Conservation (phyloP, 2,888 invertebrate genomes). For the Xestia rhomboidea region DNA sequence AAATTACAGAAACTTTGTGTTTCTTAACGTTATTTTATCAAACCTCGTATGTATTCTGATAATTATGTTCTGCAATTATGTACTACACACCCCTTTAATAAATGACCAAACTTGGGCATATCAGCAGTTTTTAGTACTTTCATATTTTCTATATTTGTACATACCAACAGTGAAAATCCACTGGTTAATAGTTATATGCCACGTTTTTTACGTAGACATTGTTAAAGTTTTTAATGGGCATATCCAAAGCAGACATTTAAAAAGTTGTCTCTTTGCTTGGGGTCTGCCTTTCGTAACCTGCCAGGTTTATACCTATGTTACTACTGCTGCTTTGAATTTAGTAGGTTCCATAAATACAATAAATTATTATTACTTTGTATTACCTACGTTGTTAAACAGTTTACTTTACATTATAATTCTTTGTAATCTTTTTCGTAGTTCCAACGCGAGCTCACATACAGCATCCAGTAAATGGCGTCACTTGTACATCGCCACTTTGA, state of each 20-base stretch:
- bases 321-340: background rate
- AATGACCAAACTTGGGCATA: background rate
- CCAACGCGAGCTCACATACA: background rate
- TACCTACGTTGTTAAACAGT: background rate
- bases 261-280: conserved; percentile 5
- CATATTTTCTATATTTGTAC: background rate
- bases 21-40: no score
- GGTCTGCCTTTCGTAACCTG: background rate
- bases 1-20: no score
- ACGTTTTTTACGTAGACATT: background rate
- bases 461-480: background rate
- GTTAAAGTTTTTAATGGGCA: background rate
- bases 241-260: background rate
- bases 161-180: background rate
- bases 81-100: background rate
- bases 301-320: background rate
- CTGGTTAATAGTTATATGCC: background rate
- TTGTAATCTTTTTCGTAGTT: background rate
- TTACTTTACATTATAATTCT: background rate
- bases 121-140: background rate
- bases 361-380: background rate
- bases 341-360: fast-evolving
- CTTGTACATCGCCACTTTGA: conserved; percentile 2
- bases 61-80: background rate
- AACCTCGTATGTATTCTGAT: no score